A percentile compares a stretch with the other conserved stretches of the same genome.
phyloP scores from a whole-genome alignment of 2,113 vertebrate species.

The Turdus rufiventris region DNA sequence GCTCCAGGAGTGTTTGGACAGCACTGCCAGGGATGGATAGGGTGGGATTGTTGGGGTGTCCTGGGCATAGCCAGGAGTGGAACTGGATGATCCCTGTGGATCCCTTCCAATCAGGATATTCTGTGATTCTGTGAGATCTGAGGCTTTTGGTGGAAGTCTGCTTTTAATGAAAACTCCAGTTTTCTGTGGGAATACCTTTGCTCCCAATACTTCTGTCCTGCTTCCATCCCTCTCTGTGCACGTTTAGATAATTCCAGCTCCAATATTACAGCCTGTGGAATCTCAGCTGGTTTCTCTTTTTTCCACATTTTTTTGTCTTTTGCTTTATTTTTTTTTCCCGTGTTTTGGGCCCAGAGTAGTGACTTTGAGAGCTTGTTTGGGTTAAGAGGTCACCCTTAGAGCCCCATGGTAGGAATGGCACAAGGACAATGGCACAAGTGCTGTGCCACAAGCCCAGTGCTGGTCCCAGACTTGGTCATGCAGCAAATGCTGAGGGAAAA shows the following conservation, averaged over 20 bases:
- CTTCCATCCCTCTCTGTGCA: not conserved
- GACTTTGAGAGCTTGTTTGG: rapidly evolving
- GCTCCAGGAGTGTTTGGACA: not conserved
- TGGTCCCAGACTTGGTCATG: too few species aligned
- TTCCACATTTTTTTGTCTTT: not conserved
- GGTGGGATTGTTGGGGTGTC: not conserved
- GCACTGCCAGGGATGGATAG: rapidly evolving
- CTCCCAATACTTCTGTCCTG: not conserved
- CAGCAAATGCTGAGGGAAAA: not conserved
- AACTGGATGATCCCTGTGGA: not conserved
- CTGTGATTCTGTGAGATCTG: not conserved
- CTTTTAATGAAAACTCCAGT: not conserved
- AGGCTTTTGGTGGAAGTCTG: not conserved
- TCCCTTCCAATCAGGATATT: not conserved
- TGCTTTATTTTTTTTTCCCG: not conserved
- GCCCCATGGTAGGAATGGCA: not conserved
- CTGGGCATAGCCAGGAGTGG: not conserved
- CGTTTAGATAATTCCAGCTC: not conserved
- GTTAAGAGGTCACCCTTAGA: not conserved
- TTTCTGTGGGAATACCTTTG: not conserved
- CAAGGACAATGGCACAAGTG: not conserved
- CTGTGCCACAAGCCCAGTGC: not conserved
- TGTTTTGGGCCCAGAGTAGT: not conserved
- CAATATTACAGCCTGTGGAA: not conserved
- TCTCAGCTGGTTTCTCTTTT: not conserved